A percentile compares a stretch with the other conserved stretches of the same genome.
phyloP scores from a whole-genome alignment of 2,797 vertebrate genomes.

The Pipistrellus kuhlii region DNA sequence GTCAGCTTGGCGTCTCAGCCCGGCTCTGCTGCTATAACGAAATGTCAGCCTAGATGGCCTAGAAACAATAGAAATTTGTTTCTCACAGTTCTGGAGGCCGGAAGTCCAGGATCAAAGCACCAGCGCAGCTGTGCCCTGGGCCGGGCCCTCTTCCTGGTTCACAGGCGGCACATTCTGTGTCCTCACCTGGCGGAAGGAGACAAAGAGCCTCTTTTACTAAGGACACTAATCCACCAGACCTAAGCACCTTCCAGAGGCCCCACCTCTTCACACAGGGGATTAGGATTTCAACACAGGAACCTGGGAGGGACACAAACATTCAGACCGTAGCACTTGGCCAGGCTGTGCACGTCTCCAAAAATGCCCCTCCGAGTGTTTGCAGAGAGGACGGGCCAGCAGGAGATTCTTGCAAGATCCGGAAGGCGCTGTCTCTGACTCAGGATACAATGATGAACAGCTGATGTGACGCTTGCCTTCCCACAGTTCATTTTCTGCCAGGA shows the following conservation, averaged over 20 bases:
- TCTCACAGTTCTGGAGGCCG: neutral
- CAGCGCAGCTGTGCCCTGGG: accelerated
- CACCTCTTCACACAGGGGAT: neutral
- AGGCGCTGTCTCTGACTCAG: neutral
- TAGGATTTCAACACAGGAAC: neutral
- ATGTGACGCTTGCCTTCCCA: accelerated
- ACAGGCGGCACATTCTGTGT: neutral
- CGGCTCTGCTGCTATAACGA: neutral
- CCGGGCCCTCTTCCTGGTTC: neutral
- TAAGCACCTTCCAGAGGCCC: neutral
- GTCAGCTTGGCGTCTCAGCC: neutral
- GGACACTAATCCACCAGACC: neutral
- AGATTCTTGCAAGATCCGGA: neutral
- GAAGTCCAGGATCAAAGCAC: too few species aligned
- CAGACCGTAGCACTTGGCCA: neutral
- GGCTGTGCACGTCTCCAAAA: neutral
- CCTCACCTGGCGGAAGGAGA: neutral
- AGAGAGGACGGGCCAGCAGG: neutral
- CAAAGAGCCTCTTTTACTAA: too few species aligned
- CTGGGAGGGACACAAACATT: neutral
- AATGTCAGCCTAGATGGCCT: neutral
- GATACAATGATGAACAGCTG: too few species aligned
- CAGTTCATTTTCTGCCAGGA: neutral
- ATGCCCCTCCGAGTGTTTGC: neutral
- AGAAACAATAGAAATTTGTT: neutral